Evolutionary conservation across 2,888 invertebrate genomes (phyloP), one percentile per base, ranked within the genome.

Genomic region (Carabus problematicus): DNA sequence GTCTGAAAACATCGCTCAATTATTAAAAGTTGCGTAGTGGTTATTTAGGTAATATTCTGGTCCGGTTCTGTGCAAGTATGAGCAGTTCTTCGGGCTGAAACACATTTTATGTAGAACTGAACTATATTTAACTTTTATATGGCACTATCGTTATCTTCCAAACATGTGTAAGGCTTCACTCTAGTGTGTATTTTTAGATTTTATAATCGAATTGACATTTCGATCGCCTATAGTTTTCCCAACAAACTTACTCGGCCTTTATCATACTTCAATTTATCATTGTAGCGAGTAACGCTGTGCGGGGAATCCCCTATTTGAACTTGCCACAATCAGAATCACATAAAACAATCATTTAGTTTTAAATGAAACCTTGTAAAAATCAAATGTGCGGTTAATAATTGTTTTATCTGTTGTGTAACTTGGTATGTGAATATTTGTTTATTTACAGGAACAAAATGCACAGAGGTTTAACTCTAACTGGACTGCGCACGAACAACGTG

Each of bases 401-500:
- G 29, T 29, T 3, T 29, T 2, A 29, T 29, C 6, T 29, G 29
- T n/a, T n/a, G n/a, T 49, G 11, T n/a, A 49, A 16, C 2, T 49
- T 16, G 4, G 16, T 9, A n/a, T 49, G 16, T 49, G 16, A 16
- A 9, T 49, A 3, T 7, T 11, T 49, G 8, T 47, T 47, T 11
- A 16, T 49, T 47, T 49, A 1, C 52, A 52, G 52, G 19, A 52
- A 52, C 52, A 52, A 52, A 12, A 52, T 52, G 69, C 69, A 69
- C 41, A 61, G 69, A 62, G 69, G 69, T 8, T 55, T 69, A 18
- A 45, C 61, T 6, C 47, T 69, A 19, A 56, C 54, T 7, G 69
- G 69, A 9, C 66, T 70, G 70, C 62, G 60, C 8, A 61, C 79
- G 40, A 81, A 87, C 72, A 84, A 86, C 54, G 84, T 87, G 70